Evolutionary conservation across 1,140 invertebrate species (phyloP).

Genomic region (Oreohelix idahoensis): DNA sequence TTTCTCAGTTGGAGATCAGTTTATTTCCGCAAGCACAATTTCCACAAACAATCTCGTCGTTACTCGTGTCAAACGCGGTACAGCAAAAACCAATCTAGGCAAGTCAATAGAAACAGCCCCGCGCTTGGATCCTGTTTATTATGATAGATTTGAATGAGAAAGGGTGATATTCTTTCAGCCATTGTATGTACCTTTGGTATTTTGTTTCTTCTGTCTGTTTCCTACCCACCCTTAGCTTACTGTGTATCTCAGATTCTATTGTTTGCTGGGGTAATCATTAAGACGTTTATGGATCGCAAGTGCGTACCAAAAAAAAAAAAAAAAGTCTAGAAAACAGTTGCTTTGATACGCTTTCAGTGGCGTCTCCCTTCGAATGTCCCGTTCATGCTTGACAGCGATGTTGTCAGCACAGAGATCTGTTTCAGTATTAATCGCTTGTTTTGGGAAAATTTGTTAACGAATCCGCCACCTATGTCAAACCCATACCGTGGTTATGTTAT

Average conservation of each 20-base stretch:
- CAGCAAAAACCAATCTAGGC: neutral
- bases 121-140: neutral
- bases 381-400: neutral
- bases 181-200: neutral
- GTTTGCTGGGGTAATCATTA: neutral
- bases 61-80: slow-evolving; percentile 2
- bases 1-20: slow-evolving; percentile 9
- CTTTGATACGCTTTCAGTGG: neutral
- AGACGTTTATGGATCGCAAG: neutral
- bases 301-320: too few species aligned
- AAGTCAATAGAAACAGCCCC: neutral
- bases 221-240: neutral
- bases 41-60: slow-evolving; percentile 9
- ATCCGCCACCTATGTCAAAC: neutral
- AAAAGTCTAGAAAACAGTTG: neutral
- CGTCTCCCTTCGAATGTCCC: neutral
- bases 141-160: neutral
- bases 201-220: neutral
- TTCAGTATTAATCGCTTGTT: neutral
- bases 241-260: neutral
- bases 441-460: neutral
- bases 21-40: neutral
- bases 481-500: too few species aligned
- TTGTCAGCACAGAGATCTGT: neutral
- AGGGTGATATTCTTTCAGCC: neutral